These are phyloP conservation scores for Prinia subflava DNA, from an alignment of 2,113 vertebrate species.

Conservation along the genomic window DNA sequence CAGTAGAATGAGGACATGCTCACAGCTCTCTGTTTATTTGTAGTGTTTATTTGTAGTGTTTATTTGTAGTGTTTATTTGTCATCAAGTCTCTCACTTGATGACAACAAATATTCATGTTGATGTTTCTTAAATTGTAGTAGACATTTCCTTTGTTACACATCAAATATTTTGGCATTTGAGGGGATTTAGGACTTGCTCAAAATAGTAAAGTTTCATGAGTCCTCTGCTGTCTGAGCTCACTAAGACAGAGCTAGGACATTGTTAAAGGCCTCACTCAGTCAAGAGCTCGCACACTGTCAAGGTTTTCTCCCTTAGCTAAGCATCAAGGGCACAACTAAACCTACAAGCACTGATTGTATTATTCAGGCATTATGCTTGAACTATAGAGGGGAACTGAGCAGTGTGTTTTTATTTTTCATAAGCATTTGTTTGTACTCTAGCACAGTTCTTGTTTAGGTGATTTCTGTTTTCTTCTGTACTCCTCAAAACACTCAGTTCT, in stretches of 20 bases:
- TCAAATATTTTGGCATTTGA: background rate
- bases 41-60: too few species aligned
- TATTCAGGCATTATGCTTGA: background rate
- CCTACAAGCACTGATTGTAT: background rate
- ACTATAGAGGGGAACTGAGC: background rate
- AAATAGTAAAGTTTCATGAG: background rate
- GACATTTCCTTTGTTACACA: background rate
- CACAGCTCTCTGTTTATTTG: background rate
- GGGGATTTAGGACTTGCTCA: background rate
- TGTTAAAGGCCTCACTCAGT: background rate
- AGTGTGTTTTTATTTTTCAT: background rate
- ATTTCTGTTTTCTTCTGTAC: background rate
- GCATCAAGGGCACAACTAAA: background rate
- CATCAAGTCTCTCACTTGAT: background rate
- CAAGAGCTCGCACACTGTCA: background rate
- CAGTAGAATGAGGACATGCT: rapidly evolving
- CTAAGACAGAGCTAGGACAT: background rate
- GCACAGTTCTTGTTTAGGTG: background rate
- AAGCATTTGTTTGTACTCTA: background rate
- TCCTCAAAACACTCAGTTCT: background rate
- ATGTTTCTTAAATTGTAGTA: background rate
- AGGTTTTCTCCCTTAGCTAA: background rate
- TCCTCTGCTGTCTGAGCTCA: background rate
- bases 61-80: too few species aligned
- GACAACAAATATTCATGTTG: background rate